These are phyloP conservation scores for Oostethus manadensis DNA, from an alignment of 2,113 vertebrate species.

Conservation along the genomic window DNA sequence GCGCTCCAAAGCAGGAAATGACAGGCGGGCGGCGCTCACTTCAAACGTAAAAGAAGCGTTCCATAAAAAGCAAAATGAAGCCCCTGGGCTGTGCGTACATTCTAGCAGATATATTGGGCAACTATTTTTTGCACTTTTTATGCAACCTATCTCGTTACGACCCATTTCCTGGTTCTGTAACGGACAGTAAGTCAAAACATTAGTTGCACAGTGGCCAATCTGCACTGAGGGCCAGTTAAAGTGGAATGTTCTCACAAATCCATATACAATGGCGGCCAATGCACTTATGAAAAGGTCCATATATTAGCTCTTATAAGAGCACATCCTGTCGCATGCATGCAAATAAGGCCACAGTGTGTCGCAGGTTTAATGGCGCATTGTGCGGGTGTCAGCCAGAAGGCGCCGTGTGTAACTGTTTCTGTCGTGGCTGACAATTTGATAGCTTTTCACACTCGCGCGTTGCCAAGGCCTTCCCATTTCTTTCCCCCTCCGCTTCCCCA, in stretches of 20 bases:
- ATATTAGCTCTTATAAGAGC: constrained; percentile 24
- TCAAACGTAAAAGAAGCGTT: not conserved
- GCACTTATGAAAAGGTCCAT: too few species aligned
- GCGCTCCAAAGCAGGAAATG: constrained; percentile 1
- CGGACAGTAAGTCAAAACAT: too few species aligned
- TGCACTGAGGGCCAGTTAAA: too few species aligned
- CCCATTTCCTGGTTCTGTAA: too few species aligned
- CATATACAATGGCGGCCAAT: too few species aligned
- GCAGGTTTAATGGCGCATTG: constrained; percentile 63
- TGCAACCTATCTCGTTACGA: too few species aligned
- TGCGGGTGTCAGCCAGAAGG: constrained; percentile 65
- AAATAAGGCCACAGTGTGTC: constrained; percentile 59
- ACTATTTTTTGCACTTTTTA: too few species aligned
- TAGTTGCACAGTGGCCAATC: too few species aligned
- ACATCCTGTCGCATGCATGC: constrained; percentile 26
- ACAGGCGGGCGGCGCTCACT: not conserved
- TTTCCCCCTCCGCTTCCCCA: constrained; percentile 46
- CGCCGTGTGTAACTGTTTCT: constrained; percentile 68
- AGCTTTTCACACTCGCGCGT: constrained; percentile 70
- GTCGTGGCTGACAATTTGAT: constrained; percentile 74
- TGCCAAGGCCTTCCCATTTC: constrained; percentile 63
- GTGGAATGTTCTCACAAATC: too few species aligned
- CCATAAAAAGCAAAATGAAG: constrained; percentile 2
- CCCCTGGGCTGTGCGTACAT: not conserved
- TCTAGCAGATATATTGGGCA: not conserved